These are phyloP conservation scores for Smittia sp. DNA, from an alignment of 2,888 invertebrate genomes.

Conservation along the genomic window DNA sequence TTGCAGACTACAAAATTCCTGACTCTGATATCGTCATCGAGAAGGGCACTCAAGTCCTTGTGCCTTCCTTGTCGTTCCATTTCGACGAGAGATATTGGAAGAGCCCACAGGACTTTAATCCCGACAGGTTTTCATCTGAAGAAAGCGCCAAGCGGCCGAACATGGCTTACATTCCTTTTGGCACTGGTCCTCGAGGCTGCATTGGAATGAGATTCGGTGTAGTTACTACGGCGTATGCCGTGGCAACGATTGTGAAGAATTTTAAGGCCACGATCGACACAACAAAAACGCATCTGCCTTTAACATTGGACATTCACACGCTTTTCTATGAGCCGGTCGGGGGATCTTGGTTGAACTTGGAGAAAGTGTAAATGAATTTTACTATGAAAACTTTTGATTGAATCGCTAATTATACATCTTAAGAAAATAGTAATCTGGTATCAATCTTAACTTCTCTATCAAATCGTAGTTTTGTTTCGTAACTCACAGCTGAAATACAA, in stretches of 20 bases:
- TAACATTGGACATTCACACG: not conserved
- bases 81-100: slow-evolving; percentile 58
- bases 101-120: slow-evolving; percentile 58
- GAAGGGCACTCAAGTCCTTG: slow-evolving; percentile 53
- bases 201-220: slow-evolving; percentile 42
- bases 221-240: slow-evolving; percentile 39
- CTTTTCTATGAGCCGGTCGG: slow-evolving; percentile 13
- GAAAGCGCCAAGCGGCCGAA: slow-evolving; percentile 51
- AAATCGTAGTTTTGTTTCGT: too few species aligned
- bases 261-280: slow-evolving; percentile 35
- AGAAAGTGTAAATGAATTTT: slow-evolving; percentile 29
- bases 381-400: too few species aligned
- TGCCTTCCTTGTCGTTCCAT: slow-evolving; percentile 57
- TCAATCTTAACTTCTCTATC: too few species aligned
- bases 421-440: too few species aligned
- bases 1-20: slow-evolving; percentile 43
- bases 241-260: slow-evolving; percentile 39
- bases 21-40: slow-evolving; percentile 55
- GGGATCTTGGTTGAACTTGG: slow-evolving; percentile 19
- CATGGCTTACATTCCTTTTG: slow-evolving; percentile 41
- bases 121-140: slow-evolving; percentile 57
- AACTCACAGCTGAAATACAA: too few species aligned
- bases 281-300: slow-evolving; percentile 25
- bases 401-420: too few species aligned
- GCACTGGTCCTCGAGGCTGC: slow-evolving; percentile 42